phyloP scores from a whole-genome alignment of 2,113 vertebrate genomes.

The Noctilio leporinus region DNA sequence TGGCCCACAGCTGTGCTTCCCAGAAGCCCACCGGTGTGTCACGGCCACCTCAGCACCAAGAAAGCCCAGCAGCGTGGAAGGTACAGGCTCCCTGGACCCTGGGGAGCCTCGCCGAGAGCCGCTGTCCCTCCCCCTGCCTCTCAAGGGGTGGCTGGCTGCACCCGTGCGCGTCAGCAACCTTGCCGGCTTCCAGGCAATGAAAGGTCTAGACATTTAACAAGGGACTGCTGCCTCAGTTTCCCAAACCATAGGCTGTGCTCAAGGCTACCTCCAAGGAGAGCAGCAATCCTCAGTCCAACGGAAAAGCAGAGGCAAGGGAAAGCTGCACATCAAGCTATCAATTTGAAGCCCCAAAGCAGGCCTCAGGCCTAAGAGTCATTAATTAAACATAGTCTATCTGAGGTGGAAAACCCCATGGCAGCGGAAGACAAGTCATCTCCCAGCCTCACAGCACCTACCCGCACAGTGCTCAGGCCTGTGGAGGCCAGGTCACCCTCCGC shows the following conservation, averaged over 20 bases:
- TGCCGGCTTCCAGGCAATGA: neutral
- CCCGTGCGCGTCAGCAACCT: rapidly evolving
- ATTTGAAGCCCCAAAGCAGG: rapidly evolving
- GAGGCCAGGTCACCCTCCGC: rapidly evolving
- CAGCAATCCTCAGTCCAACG: neutral
- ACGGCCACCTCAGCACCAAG: slow-evolving; percentile 55
- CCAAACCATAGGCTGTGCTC: neutral
- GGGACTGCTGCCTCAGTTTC: neutral
- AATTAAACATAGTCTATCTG: rapidly evolving
- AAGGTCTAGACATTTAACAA: neutral
- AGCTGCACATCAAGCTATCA: neutral
- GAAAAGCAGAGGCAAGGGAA: neutral
- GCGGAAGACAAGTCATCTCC: rapidly evolving
- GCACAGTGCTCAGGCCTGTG: neutral
- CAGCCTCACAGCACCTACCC: neutral
- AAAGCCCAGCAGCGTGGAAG: slow-evolving; percentile 69
- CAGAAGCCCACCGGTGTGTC: slow-evolving; percentile 71
- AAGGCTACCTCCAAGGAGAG: neutral
- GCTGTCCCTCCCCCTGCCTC: neutral
- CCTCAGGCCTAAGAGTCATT: rapidly evolving
- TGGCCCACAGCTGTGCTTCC: slow-evolving; percentile 68
- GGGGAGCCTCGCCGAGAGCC: neutral
- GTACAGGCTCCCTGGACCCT: neutral
- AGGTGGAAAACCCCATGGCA: neutral
- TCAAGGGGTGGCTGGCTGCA: neutral